Base-by-base conservation (phyloP, 2,113 vertebrate species). In the Colossoma macropomum region DNA sequence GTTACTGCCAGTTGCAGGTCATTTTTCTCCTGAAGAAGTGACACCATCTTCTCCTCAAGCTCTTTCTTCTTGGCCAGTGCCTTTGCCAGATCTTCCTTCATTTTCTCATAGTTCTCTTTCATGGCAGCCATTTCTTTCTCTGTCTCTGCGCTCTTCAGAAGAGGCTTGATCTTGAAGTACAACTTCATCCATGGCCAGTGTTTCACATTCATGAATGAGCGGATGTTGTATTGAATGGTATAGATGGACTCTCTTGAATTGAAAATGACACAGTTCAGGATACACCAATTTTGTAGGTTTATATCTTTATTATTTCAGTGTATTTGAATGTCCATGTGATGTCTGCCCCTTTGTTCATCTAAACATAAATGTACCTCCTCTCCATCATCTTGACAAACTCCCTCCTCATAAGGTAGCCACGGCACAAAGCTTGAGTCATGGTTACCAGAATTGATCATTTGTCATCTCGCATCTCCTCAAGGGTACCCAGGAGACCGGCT, bases 121-220 rank as follows among this genome's bases (percentile, higher is more conserved):
- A 95, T 95, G 59, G 89, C 94, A 30, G 92, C 92, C 94, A 95
- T 95, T 78, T 95, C 94, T 81, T 95, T 95, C 85, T 95, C 95
- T 0, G 95, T 92, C 73, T 95, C 94, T 0, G 94, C 94, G 0
- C 93, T 95, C 87, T 94, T 95, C 56, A 95, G 90, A 1, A 96
- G 88, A 4, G 95, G 95, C 75, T 96, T 95, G 89, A 96, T 97
- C 93, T 96, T 98, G 90, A 97, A 98, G 90, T 97, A 98, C 9
- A 97, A 83, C 86, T 97, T 97, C 97, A 98, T 97, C 97, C 97
- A 97, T 59, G 97, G 94, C 97, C 97, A 98, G 2, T 94, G 92
- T 87, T 97, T 98, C 81, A 98, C 96, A 0, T 97, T 97, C 96
- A 96, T 97, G 93, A 98, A 98, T 25, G 97, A 90, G 0, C 96